A percentile compares a stretch with the other conserved stretches of the same genome.
Evolutionary conservation across 1,140 invertebrate genomes (phyloP).

Genomic region (Nephotettix cincticeps): DNA sequence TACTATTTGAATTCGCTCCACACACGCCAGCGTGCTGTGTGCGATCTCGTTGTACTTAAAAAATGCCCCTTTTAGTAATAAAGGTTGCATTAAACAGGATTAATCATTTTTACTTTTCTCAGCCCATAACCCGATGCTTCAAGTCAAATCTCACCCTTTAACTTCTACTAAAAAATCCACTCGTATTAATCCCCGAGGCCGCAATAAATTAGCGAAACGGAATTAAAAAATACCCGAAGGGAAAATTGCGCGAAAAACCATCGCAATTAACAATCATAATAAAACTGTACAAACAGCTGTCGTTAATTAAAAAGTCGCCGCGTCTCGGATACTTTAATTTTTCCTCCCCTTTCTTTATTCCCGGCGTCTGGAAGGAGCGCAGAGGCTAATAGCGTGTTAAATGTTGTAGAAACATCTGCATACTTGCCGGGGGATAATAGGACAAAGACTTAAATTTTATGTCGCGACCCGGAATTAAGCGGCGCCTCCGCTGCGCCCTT

Average conservation of each 20-base stretch:
- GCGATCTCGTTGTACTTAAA: no score
- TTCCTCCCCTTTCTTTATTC: constrained; percentile 7
- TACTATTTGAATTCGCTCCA: no score
- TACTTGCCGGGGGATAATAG: constrained; percentile 17
- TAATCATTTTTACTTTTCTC: no score
- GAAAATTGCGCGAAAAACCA: background rate
- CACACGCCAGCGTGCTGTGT: no score
- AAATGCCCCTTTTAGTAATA: no score
- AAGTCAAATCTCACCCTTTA: background rate
- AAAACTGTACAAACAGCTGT: constrained; percentile 12
- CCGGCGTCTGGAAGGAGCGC: background rate
- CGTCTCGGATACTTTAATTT: constrained; percentile 23
- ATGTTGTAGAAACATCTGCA: constrained; percentile 32
- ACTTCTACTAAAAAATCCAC: background rate
- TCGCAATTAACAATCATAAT: constrained; percentile 14
- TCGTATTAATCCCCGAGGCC: background rate
- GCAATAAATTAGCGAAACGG: constrained; percentile 1
- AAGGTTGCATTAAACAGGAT: no score
- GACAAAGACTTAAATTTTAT: constrained; percentile 2
- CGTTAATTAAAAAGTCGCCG: constrained; percentile 22
- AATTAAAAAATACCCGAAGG: constrained; percentile 15
- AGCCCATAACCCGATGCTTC: background rate
- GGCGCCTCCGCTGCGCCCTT: background rate
- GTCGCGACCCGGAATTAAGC: background rate
- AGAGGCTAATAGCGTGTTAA: constrained; percentile 29